Evolutionary conservation across 2,797 vertebrate species (phyloP).

Genomic region (Tympanoctomys barrerae): DNA sequence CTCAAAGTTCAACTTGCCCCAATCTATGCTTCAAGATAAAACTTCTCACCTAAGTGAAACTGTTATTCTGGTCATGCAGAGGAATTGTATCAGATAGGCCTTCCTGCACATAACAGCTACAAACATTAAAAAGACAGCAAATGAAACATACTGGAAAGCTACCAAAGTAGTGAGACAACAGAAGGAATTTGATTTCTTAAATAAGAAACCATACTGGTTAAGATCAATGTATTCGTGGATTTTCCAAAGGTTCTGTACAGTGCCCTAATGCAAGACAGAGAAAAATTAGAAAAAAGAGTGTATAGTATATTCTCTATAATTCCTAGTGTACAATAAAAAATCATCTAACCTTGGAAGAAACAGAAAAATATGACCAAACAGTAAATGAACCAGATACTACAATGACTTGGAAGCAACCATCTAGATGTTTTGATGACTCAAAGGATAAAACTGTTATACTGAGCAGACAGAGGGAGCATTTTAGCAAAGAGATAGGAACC

Average conservation of each 20-base stretch:
- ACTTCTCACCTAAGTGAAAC: neutral
- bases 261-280: neutral
- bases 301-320: constrained; percentile 14
- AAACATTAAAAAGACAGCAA: neutral
- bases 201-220: neutral
- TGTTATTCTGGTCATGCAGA: constrained; percentile 8
- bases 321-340: constrained; percentile 37
- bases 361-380: constrained; percentile 18
- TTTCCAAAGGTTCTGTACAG: neutral
- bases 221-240: neutral
- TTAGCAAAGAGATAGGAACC: neutral
- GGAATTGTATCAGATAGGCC: neutral
- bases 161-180: constrained; percentile 6
- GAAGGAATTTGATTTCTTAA: neutral
- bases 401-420: constrained; percentile 30
- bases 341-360: neutral
- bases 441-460: constrained; percentile 40
- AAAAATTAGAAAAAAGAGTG: constrained; percentile 47
- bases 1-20: neutral
- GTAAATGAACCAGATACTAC: constrained; percentile 49
- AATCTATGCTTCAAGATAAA: neutral
- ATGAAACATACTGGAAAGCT: constrained; percentile 14
- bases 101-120: neutral
- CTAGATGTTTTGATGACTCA: constrained; percentile 14
- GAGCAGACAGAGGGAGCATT: constrained; percentile 13